Conservation (phyloP, 2,888 invertebrate genomes). For the Drosophila setosimentum region DNA sequence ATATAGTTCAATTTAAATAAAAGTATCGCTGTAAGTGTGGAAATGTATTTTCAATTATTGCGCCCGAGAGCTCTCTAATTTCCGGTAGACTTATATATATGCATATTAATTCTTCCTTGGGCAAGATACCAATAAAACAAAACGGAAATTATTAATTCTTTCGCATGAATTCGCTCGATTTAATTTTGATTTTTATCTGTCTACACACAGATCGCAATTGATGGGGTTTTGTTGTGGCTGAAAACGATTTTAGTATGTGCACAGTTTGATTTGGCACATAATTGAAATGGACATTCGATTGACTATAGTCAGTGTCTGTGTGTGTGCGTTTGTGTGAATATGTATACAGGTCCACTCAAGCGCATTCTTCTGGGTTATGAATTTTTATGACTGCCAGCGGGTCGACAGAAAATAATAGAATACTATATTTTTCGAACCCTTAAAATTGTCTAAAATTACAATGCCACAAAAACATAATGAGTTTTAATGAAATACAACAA, state of each 20-base stretch:
- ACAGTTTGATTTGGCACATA: constrained; percentile 54
- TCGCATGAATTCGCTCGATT: constrained; percentile 76
- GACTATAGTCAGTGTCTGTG: constrained; percentile 4
- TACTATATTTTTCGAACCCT: constrained; percentile 47
- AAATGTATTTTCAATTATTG: constrained; percentile 35
- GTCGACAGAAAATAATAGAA: constrained; percentile 61
- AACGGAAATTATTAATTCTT: constrained; percentile 79
- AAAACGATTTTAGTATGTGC: constrained; percentile 23
- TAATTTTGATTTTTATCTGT: constrained; percentile 73
- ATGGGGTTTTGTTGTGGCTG: constrained; percentile 44
- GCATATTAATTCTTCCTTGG: constrained; percentile 29
- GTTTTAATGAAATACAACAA: constrained; percentile 37
- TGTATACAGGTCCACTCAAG: constrained; percentile 35
- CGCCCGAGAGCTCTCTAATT: constrained; percentile 38
- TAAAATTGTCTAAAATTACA: constrained; percentile 47
- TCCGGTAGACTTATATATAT: constrained; percentile 45
- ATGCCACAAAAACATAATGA: constrained; percentile 16
- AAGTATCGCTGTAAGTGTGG: constrained; percentile 4
- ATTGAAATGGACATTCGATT: constrained; percentile 55
- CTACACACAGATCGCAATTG: constrained; percentile 43
- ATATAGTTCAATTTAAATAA: background rate
- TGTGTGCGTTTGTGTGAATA: constrained; percentile 6
- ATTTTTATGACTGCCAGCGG: constrained; percentile 66
- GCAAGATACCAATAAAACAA: constrained; percentile 35
- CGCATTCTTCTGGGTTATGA: constrained; percentile 63